These are phyloP conservation scores for Periplaneta americana DNA, from an alignment of 1,140 invertebrate genomes.

Conservation along the genomic window DNA sequence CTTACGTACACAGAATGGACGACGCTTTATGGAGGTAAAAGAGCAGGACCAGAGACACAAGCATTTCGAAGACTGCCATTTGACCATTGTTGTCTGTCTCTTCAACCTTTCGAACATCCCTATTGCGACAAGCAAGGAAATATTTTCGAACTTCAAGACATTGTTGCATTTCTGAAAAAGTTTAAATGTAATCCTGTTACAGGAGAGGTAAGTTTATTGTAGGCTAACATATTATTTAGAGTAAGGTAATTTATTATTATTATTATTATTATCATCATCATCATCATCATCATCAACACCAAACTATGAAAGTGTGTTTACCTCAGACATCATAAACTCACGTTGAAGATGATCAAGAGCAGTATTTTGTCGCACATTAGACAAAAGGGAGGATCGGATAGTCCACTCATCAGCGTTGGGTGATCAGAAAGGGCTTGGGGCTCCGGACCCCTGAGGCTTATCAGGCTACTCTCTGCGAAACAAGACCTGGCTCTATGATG, in stretches of 20 bases:
- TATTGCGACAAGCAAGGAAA: slow-evolving; percentile 86
- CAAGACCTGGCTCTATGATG: too few species aligned
- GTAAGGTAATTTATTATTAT: background rate
- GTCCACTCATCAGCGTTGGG: too few species aligned
- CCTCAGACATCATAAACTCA: too few species aligned
- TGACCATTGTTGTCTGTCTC: slow-evolving; percentile 87
- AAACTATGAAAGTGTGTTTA: background rate
- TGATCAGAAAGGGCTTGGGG: too few species aligned
- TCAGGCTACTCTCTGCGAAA: too few species aligned
- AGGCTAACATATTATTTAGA: background rate
- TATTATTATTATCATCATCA: background rate
- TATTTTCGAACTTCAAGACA: slow-evolving; percentile 82
- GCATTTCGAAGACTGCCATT: slow-evolving; percentile 89
- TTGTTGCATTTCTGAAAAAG: slow-evolving; percentile 87
- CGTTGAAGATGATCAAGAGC: too few species aligned
- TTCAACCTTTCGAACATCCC: slow-evolving; percentile 90
- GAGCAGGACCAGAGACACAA: slow-evolving; percentile 64
- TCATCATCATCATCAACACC: background rate
- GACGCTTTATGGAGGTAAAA: slow-evolving; percentile 91
- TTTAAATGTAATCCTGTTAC: slow-evolving; percentile 93
- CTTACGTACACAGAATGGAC: slow-evolving; percentile 95
- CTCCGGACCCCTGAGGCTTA: too few species aligned
- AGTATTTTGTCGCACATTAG: too few species aligned
- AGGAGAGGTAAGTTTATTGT: slow-evolving; percentile 60
- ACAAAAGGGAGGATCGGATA: too few species aligned